These are phyloP conservation scores for Ceratina calcarata DNA, from an alignment of 1,140 invertebrate species.

Conservation along the genomic window DNA sequence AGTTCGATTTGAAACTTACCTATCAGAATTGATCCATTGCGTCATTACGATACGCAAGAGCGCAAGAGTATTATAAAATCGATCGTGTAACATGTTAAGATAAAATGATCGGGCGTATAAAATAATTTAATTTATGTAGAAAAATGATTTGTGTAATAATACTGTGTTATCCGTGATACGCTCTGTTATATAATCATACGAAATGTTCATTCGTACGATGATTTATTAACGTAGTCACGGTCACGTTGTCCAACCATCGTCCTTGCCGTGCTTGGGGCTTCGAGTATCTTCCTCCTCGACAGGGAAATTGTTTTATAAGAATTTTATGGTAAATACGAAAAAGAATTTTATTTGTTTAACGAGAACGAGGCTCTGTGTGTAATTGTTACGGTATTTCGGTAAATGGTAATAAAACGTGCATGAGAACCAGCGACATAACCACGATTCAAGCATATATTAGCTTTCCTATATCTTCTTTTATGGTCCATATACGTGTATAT, in stretches of 20 bases:
- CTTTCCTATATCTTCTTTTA: background rate
- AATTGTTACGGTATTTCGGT: background rate
- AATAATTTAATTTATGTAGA: background rate
- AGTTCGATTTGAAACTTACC: slow-evolving; percentile 16
- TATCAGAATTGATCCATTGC: background rate
- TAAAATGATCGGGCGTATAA: background rate
- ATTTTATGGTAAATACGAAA: slow-evolving; percentile 51
- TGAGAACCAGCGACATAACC: slow-evolving; percentile 63
- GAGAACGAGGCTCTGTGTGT: background rate
- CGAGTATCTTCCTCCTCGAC: slow-evolving; percentile 8
- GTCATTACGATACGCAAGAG: background rate
- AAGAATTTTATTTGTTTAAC: background rate
- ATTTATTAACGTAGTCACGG: slow-evolving; percentile 36
- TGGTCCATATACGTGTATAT: background rate
- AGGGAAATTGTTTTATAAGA: slow-evolving; percentile 4
- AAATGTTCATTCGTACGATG: background rate
- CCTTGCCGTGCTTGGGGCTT: slow-evolving; percentile 21
- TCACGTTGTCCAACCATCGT: background rate
- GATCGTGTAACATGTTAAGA: background rate
- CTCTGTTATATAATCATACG: background rate
- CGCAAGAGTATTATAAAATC: too few relatives aligned
- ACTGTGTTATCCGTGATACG: background rate
- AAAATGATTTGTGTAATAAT: background rate
- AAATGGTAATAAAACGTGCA: background rate
- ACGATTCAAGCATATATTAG: slow-evolving; percentile 14